Evolutionary conservation across 2,797 vertebrate species (phyloP).

Genomic region (Sebastes minor): DNA sequence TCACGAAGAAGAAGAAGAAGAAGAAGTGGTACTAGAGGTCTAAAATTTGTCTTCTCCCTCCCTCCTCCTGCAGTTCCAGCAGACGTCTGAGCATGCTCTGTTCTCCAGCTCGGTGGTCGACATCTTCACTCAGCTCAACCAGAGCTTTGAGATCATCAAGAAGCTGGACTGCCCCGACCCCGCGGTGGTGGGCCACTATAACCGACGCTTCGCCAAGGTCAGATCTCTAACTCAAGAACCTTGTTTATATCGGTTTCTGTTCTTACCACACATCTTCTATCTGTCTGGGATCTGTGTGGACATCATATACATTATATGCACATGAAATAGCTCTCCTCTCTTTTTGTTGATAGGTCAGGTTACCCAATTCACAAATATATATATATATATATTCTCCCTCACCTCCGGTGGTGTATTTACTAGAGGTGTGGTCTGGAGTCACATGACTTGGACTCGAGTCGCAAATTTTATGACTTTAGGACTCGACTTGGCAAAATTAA

Average conservation of each 20-base stretch:
- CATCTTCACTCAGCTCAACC: conserved; percentile 98
- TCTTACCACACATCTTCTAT: too few relatives aligned
- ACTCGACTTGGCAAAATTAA: too few relatives aligned
- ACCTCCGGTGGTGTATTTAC: neutral
- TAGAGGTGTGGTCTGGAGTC: too few relatives aligned
- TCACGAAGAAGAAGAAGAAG: too few relatives aligned
- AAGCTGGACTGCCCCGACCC: conserved; percentile 96
- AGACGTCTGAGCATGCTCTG: conserved; percentile 95
- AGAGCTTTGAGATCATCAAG: conserved; percentile 98
- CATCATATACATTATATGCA: neutral
- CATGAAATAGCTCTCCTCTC: neutral
- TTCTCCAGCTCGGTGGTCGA: conserved; percentile 99
- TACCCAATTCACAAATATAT: too few relatives aligned
- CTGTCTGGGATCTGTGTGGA: neutral
- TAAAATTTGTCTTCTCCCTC: neutral
- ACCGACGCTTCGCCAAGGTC: conserved; percentile 95
- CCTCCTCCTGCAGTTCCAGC: conserved; percentile 88
- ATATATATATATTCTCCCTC: neutral
- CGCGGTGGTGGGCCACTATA: conserved; percentile 88
- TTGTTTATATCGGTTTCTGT: neutral
- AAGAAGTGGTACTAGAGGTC: neutral
- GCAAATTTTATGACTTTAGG: too few relatives aligned
- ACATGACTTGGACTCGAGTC: too few relatives aligned
- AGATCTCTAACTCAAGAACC: neutral
- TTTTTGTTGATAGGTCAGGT: neutral